These are phyloP conservation scores for Hipparchia sbordonii DNA, from an alignment of 2,888 invertebrate genomes.

Conservation along the genomic window DNA sequence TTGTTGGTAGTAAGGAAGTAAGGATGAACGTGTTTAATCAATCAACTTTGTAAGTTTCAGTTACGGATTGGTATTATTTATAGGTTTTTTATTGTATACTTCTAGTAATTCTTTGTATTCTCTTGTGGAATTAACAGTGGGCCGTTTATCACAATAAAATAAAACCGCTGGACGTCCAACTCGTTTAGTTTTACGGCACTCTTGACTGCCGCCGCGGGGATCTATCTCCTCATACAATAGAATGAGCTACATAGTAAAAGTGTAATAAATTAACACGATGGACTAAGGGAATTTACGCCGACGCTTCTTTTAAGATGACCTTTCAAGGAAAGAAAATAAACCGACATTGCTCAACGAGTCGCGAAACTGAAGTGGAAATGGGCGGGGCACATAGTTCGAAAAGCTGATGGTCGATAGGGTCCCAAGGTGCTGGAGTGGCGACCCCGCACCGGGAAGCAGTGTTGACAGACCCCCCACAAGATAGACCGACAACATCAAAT, in stretches of 20 bases:
- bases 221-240: slow-evolving; percentile 30
- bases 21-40: no score
- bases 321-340: background rate
- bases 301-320: background rate
- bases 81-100: background rate
- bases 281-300: slow-evolving; percentile 16
- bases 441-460: no score
- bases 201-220: slow-evolving; percentile 21
- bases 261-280: slow-evolving; percentile 34
- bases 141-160: slow-evolving; percentile 25
- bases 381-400: no score
- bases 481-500: no score
- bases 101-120: slow-evolving; percentile 2
- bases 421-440: no score
- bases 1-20: no score
- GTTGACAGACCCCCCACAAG: no score
- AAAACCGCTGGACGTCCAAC: slow-evolving; percentile 25
- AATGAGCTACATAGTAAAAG: slow-evolving; percentile 30
- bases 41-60: no score
- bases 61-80: background rate
- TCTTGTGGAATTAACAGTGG: slow-evolving; percentile 17
- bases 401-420: no score
- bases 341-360: no score
- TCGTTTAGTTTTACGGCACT: slow-evolving; percentile 23
- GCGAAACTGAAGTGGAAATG: no score